Evolutionary conservation across 2,113 vertebrate species (phyloP).

Genomic region (Dunckerocampus dactyliophorus): DNA sequence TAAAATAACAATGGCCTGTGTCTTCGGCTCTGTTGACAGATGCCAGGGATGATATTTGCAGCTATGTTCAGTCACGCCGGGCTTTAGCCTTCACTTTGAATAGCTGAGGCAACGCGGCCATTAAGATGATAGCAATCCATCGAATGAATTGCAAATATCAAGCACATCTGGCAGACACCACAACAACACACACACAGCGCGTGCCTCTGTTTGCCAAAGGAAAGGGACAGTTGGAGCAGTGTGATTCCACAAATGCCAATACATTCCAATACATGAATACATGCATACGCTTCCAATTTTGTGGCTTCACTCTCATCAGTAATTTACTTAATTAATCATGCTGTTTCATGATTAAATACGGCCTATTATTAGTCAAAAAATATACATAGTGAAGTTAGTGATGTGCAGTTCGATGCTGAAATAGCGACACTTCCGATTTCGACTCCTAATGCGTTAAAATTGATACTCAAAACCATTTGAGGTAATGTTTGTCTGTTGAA

Average conservation of each 20-base stretch:
- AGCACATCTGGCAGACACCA: slow-evolving; percentile 22
- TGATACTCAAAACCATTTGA: no score
- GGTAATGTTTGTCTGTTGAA: no score
- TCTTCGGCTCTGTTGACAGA: slow-evolving; percentile 43
- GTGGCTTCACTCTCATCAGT: no score
- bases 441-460: no score
- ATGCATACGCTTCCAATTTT: no score
- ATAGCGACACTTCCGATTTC: no score
- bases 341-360: no score
- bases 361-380: no score
- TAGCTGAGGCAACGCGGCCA: slow-evolving; percentile 18
- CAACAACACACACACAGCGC: slow-evolving; percentile 22
- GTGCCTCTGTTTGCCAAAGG: slow-evolving; percentile 1
- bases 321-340: no score
- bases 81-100: slow-evolving; percentile 32
- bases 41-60: slow-evolving; percentile 43
- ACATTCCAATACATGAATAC: no score
- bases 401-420: no score
- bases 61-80: slow-evolving; percentile 29
- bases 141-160: slow-evolving; percentile 48
- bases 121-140: slow-evolving; percentile 34
- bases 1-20: slow-evolving; percentile 56
- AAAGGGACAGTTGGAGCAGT: slow-evolving; percentile 14
- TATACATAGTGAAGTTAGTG: no score
- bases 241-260: slow-evolving; percentile 15